Evolutionary conservation across 1,140 invertebrate genomes (phyloP).

Genomic region (Mya arenaria): DNA sequence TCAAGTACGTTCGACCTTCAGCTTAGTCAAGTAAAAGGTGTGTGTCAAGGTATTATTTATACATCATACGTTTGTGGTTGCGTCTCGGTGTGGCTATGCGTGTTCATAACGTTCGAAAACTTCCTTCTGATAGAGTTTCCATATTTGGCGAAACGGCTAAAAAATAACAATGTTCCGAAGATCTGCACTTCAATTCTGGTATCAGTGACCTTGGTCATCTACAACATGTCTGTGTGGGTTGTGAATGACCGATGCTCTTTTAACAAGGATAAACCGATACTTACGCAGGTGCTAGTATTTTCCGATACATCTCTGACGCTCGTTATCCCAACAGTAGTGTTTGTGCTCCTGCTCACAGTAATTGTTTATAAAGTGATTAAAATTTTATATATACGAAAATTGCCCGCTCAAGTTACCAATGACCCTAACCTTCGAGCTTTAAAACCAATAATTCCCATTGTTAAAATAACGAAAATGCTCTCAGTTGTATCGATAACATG

Average conservation of each 20-base stretch:
- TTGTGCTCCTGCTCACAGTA: constrained; percentile 28
- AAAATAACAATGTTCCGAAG: not conserved
- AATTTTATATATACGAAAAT: constrained; percentile 7
- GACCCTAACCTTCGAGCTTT: constrained; percentile 69
- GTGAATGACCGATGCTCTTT: constrained; percentile 26
- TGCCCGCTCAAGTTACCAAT: not conserved
- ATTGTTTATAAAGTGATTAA: constrained; percentile 32
- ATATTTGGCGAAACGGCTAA: constrained; percentile 11
- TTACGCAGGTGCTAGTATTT: constrained; percentile 39
- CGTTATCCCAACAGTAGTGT: constrained; percentile 24
- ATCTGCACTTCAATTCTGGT: constrained; percentile 11
- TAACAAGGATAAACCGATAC: not conserved
- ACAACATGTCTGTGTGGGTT: constrained; percentile 32
- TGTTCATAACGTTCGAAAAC: constrained; percentile 47
- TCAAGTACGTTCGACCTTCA: constrained; percentile 39
- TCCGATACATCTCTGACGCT: constrained; percentile 33
- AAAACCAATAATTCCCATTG: constrained; percentile 9
- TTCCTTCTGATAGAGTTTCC: constrained; percentile 28
- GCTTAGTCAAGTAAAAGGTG: constrained; percentile 41
- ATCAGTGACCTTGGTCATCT: not conserved
- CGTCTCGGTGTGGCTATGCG: constrained; percentile 45
- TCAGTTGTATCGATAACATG: constrained; percentile 38
- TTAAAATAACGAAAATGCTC: constrained; percentile 44
- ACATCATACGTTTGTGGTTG: constrained; percentile 44
- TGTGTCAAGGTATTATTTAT: constrained; percentile 39